Percentiles rank a stretch among this genome's conserved stretches.
phyloP scores from a whole-genome alignment of 2,888 invertebrate species.

The Euspilapteryx auroguttella region DNA sequence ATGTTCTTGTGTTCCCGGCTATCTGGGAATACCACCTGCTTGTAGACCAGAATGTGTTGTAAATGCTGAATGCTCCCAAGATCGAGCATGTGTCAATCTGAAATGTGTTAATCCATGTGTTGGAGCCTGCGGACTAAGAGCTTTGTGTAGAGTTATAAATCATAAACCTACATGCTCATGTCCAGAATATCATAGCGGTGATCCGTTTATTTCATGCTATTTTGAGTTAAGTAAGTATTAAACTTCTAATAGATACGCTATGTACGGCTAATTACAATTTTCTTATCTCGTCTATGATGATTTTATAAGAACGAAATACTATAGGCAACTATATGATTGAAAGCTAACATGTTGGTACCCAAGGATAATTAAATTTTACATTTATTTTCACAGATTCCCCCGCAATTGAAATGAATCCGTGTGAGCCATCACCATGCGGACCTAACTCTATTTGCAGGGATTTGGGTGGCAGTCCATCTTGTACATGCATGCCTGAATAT shows the following conservation, averaged over 20 bases:
- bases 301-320: no score
- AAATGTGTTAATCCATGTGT: slow-evolving; percentile 75
- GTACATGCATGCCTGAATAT: slow-evolving; percentile 71
- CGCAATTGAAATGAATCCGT: slow-evolving; percentile 60
- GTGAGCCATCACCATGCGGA: slow-evolving; percentile 79
- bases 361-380: no score
- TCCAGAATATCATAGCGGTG: slow-evolving; percentile 65
- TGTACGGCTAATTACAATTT: no score
- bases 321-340: no score
- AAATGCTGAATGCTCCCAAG: slow-evolving; percentile 70
- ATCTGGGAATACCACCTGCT: slow-evolving; percentile 71
- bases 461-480: slow-evolving; percentile 69
- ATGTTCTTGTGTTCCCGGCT: slow-evolving; percentile 72
- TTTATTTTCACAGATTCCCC: slow-evolving; percentile 18
- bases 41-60: slow-evolving; percentile 75
- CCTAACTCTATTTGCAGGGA: slow-evolving; percentile 74
- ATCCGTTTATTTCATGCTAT: slow-evolving; percentile 64
- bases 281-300: no score
- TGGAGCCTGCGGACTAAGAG: slow-evolving; percentile 68
- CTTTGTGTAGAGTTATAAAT: slow-evolving; percentile 68
- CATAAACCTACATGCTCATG: slow-evolving; percentile 78
- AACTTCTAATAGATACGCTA: no score
- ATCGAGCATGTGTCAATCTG: slow-evolving; percentile 70
- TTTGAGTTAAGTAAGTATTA: slow-evolving; percentile 25
- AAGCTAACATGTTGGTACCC: no score